Conservation (phyloP, 2,797 vertebrate species). For the Hoplostethus atlanticus region DNA sequence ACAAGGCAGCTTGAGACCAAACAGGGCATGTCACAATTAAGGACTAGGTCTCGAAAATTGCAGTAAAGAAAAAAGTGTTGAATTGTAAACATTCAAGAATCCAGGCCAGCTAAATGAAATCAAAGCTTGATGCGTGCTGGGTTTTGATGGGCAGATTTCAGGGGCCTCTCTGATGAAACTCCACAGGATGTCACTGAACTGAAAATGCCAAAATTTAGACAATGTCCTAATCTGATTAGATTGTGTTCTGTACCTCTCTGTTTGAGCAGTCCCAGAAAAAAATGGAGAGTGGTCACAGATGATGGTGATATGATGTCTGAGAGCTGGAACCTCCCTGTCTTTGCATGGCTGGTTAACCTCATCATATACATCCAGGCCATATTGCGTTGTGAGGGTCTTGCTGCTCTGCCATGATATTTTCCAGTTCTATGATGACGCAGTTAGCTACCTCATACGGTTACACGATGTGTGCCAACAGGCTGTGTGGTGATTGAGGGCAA, state of each 20-base stretch:
- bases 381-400: slow-evolving; percentile 29
- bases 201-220: neutral
- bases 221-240: neutral
- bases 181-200: slow-evolving; percentile 8
- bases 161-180: neutral
- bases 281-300: slow-evolving; percentile 14
- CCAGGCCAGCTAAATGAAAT: slow-evolving; percentile 26
- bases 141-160: slow-evolving; percentile 12
- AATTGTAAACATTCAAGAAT: slow-evolving; percentile 52
- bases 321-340: neutral
- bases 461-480: slow-evolving; percentile 48
- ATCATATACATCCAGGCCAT: slow-evolving; percentile 31
- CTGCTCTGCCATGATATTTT: slow-evolving; percentile 61
- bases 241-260: neutral
- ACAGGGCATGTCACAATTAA: slow-evolving; percentile 64
- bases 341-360: slow-evolving; percentile 31
- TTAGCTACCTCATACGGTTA: slow-evolving; percentile 42
- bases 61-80: slow-evolving; percentile 20
- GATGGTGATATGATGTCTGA: slow-evolving; percentile 2
- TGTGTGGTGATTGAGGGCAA: slow-evolving; percentile 49
- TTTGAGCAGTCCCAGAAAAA: slow-evolving; percentile 18
- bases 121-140: neutral
- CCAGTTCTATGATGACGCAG: slow-evolving; percentile 68
- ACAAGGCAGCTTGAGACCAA: slow-evolving; percentile 65
- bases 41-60: slow-evolving; percentile 36